Evolutionary conservation across 2,113 vertebrate species (phyloP).

Genomic region (Crypturellus undulatus): DNA sequence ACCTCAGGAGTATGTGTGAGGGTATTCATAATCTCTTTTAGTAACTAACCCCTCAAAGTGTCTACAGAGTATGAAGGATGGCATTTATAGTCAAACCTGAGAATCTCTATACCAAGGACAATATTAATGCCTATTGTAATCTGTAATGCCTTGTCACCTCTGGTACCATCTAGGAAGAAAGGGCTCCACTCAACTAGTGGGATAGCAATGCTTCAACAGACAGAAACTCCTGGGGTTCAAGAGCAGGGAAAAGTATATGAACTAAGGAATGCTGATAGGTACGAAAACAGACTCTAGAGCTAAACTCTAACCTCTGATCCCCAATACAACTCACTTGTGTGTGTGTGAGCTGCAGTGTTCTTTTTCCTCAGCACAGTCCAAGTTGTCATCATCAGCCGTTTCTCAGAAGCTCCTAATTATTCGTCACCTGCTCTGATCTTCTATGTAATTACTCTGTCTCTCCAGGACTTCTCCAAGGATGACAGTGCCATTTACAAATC

Average conservation of each 20-base stretch:
- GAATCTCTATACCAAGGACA: neutral
- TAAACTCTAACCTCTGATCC: neutral
- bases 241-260: neutral
- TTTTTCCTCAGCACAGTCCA: neutral
- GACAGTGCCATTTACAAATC: constrained; percentile 50
- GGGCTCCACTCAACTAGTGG: neutral
- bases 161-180: neutral
- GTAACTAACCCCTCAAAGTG: neutral
- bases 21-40: neutral
- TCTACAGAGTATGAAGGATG: neutral
- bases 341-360: neutral
- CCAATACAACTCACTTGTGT: neutral
- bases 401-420: constrained; percentile 55
- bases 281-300: neutral
- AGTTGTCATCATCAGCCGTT: constrained; percentile 31
- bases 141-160: neutral
- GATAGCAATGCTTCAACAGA: neutral
- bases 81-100: neutral
- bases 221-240: neutral
- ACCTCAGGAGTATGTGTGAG: neutral
- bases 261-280: neutral
- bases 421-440: constrained; percentile 49
- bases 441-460: constrained; percentile 55
- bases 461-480: constrained; percentile 29
- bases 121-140: neutral